Percentiles rank a stretch among this genome's conserved stretches.
Conservation (phyloP, 1,140 invertebrate genomes). For the Musca domestica region DNA sequence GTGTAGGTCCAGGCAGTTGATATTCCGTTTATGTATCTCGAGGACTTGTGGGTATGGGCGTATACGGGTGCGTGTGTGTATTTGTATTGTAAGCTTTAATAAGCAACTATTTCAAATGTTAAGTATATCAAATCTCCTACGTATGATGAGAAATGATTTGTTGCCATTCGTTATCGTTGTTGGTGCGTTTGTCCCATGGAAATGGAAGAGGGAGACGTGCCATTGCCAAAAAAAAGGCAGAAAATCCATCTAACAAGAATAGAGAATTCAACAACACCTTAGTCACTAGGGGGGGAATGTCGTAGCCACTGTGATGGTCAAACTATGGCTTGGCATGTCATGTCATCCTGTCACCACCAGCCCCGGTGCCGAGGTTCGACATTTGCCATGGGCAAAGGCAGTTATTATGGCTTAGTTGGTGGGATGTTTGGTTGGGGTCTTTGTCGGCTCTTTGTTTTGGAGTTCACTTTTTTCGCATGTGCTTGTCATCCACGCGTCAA, state of each 20-base stretch:
- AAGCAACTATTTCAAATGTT: conserved; percentile 12
- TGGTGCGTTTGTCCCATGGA: no score
- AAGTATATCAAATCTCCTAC: conserved; percentile 16
- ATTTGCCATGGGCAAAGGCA: no score
- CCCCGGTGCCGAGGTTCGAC: no score
- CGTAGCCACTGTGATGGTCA: no score
- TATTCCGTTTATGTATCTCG: neutral
- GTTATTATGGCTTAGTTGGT: no score
- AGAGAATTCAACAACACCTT: no score
- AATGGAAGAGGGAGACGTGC: neutral
- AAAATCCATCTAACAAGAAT: neutral
- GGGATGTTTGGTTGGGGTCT: neutral
- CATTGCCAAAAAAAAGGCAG: conserved; percentile 8
- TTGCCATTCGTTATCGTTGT: conserved; percentile 9
- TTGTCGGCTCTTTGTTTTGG: conserved; percentile 5
- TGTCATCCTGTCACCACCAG: no score
- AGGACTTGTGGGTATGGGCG: no score
- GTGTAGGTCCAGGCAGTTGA: neutral
- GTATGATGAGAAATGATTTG: conserved; percentile 20
- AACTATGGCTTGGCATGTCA: no score
- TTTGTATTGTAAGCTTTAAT: neutral
- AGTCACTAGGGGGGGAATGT: no score
- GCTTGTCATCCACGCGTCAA: conserved; percentile 8
- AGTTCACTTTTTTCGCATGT: neutral
- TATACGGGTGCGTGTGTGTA: neutral